Evolutionary conservation across 2,797 vertebrate species (phyloP).

Genomic region (Acrocephalus scirpaceus): DNA sequence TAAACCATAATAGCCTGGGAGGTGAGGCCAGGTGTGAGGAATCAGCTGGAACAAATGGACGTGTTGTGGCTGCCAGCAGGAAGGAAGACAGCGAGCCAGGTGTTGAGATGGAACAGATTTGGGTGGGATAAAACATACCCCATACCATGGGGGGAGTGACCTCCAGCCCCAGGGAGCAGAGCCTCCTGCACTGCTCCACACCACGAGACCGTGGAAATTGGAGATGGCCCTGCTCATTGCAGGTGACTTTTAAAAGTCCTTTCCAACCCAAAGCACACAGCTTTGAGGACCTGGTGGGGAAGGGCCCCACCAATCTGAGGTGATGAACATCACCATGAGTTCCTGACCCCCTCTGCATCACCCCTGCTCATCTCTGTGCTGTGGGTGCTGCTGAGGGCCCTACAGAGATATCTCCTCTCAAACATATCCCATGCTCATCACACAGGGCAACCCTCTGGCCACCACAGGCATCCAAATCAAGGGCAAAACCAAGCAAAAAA

Average conservation of each 20-base stretch:
- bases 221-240: neutral
- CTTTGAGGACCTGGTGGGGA: rapidly evolving
- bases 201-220: rapidly evolving
- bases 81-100: neutral
- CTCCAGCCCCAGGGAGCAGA: neutral
- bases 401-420: neutral
- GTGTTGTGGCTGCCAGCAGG: neutral
- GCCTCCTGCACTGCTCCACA: rapidly evolving
- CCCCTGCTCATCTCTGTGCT: neutral
- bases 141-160: rapidly evolving
- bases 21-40: neutral
- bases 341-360: neutral
- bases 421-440: rapidly evolving
- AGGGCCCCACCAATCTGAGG: neutral
- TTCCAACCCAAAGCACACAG: neutral
- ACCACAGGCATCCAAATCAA: neutral
- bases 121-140: neutral
- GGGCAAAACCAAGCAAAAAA: neutral
- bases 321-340: neutral
- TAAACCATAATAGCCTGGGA: neutral
- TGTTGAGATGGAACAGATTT: neutral
- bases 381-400: neutral
- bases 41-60: neutral
- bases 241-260: neutral
- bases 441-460: neutral